phyloP scores from a whole-genome alignment of 2,888 invertebrate species.

The Epirrhoe tristata region DNA sequence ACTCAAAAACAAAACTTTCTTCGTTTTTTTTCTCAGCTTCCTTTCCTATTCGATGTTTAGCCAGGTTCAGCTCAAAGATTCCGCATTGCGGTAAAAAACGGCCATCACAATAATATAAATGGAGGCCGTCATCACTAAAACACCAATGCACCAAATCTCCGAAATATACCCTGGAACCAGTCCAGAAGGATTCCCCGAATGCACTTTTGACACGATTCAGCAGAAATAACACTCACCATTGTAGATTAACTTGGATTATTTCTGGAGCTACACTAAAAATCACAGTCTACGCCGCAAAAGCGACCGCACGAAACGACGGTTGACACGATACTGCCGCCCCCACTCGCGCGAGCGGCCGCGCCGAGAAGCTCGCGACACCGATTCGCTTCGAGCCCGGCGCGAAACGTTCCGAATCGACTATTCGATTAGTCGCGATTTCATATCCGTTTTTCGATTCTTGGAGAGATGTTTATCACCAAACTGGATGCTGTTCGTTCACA shows the following conservation, averaged over 20 bases:
- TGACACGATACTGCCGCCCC: slow-evolving; percentile 86
- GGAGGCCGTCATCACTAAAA: slow-evolving; percentile 85
- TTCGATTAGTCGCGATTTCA: slow-evolving; percentile 78
- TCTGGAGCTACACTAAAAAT: slow-evolving; percentile 86
- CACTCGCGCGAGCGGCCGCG: slow-evolving; percentile 82
- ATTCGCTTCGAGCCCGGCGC: slow-evolving; percentile 76
- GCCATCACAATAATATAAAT: slow-evolving; percentile 84
- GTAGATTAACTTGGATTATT: slow-evolving; percentile 86
- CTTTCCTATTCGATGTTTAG: slow-evolving; percentile 49
- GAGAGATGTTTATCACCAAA: slow-evolving; percentile 56
- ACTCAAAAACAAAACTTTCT: slow-evolving; percentile 46
- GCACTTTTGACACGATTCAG: slow-evolving; percentile 73
- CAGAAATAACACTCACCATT: slow-evolving; percentile 84
- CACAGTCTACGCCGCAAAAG: slow-evolving; percentile 85
- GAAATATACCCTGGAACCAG: slow-evolving; percentile 73
- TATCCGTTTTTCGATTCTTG: slow-evolving; percentile 70
- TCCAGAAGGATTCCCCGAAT: slow-evolving; percentile 63
- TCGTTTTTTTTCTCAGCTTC: slow-evolving; percentile 42
- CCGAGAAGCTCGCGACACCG: slow-evolving; percentile 79
- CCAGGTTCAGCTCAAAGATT: slow-evolving; percentile 59
- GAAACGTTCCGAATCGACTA: slow-evolving; percentile 79
- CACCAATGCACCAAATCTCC: slow-evolving; percentile 78
- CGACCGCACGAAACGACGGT: slow-evolving; percentile 84
- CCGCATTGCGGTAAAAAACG: slow-evolving; percentile 86
- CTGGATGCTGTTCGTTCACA: slow-evolving; percentile 61